Percentiles rank a stretch among this genome's conserved stretches.
These are phyloP conservation scores for Brachypodius melanocephalos DNA, from an alignment of 2,113 vertebrate species.

Conservation along the genomic window DNA sequence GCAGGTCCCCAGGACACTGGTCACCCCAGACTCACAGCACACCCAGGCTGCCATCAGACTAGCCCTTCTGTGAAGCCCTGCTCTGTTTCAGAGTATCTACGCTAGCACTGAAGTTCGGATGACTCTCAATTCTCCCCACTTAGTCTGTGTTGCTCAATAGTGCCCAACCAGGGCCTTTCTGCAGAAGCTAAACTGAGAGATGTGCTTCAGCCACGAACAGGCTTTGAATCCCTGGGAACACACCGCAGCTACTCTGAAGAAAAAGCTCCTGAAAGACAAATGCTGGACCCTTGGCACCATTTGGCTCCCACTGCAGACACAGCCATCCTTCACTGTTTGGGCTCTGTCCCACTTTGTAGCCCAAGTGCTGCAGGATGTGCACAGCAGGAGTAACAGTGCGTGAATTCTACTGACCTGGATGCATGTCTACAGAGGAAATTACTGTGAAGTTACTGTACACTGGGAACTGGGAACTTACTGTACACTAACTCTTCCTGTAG, in stretches of 20 bases:
- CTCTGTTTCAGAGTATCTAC: neutral
- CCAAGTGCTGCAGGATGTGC: neutral
- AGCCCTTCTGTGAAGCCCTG: neutral
- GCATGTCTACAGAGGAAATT: neutral
- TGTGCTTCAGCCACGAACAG: neutral
- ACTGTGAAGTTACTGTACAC: neutral
- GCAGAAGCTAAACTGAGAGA: neutral
- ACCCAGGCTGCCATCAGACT: neutral
- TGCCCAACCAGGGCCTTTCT: neutral
- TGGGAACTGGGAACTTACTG: neutral
- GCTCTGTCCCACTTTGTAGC: neutral
- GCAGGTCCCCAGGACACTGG: neutral
- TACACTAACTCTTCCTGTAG: neutral
- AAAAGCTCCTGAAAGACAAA: neutral
- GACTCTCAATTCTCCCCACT: neutral
- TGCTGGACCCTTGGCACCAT: neutral
- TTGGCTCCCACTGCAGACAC: neutral
- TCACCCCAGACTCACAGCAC: neutral
- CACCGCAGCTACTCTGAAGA: fast-evolving
- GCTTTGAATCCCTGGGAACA: neutral
- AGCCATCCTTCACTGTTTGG: neutral
- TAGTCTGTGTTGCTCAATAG: neutral
- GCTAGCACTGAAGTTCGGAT: fast-evolving
- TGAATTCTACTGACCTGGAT: neutral
- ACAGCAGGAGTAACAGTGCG: neutral